Evolutionary conservation across 2,888 invertebrate species (phyloP), one percentile per base, ranked within the genome.

Genomic region (Folsomia candida): DNA sequence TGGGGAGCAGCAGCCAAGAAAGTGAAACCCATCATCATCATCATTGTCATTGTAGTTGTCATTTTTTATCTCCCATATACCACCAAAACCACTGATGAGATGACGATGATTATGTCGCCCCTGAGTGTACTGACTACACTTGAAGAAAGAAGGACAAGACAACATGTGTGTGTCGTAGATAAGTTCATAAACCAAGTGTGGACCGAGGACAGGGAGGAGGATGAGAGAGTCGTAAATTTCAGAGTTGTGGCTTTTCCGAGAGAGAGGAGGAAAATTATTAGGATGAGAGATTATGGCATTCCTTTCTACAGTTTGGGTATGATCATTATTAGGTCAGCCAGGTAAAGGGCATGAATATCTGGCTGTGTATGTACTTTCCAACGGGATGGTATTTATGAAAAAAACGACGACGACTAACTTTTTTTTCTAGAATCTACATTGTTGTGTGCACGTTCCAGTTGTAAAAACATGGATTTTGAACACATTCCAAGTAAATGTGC

Each of bases 41-140:
- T 65, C 65, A 54, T 65, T 65, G 65, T 65, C 65, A 54, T 65
- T 64, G 64, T 64, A 47, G 51, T 65, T 65, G 54, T 65, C 57
- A 65, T 51, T 65, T 65, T 65, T 65, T 65, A 65, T 54, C 27
- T 27, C 54, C 28, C 47, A 51, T 65, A 25, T 6, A 25, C 18
- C 54, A 54, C n/a, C n/a, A n/a, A 18, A 54, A 54, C 54, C 18
- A 37, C 37, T 37, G 37, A 54, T 54, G 22, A 22, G 54, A 54
- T 3, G 47, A 51, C 25, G 54, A 65, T 65, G 51, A 65, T 65
- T 54, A 65, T 65, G 65, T 64, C 63, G 63, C 63, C 63, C 63
- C 63, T 64, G 27, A 14, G 27, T 14, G 54, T 54, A 54, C 22
- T 54, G 4, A 54, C 37, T 37, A 37, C 14, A 14, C 37, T 37